These are phyloP conservation scores for Phalloptychus januarius DNA, from an alignment of 2,797 vertebrate species.

Conservation along the genomic window DNA sequence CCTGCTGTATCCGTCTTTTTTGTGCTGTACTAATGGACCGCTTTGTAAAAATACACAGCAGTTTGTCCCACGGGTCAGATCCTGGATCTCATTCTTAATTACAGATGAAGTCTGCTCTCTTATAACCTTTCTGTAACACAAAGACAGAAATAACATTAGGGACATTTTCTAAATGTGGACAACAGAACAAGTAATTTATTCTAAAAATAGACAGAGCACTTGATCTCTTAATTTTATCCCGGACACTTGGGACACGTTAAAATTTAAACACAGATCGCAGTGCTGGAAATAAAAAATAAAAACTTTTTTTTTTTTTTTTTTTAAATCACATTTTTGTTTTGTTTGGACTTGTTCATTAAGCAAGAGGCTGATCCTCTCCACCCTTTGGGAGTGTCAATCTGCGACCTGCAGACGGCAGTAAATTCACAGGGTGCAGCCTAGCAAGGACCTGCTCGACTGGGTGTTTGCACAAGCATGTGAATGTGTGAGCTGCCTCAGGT, in stretches of 20 bases:
- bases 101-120: conserved; percentile 54
- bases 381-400: conserved; percentile 61
- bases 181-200: not conserved
- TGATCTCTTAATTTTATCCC: not conserved
- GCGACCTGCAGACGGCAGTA: conserved; percentile 40
- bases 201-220: not conserved
- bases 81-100: conserved; percentile 16
- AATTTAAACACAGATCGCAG: not conserved
- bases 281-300: not conserved
- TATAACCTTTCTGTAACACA: conserved; percentile 78
- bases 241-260: not conserved
- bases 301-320: no score
- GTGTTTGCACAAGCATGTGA: conserved; percentile 7
- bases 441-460: conserved; percentile 19
- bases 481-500: conserved; percentile 10
- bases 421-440: conserved; percentile 23
- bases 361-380: conserved; percentile 55
- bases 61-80: conserved; percentile 1
- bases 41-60: conserved; percentile 24
- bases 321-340: conserved; percentile 56
- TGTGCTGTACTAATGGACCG: conserved; percentile 14
- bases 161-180: not conserved
- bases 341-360: conserved; percentile 65
- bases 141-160: conserved; percentile 32
- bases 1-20: conserved; percentile 17